These are phyloP conservation scores for Turdus rufiventris DNA, from an alignment of 2,113 vertebrate species.

Conservation along the genomic window DNA sequence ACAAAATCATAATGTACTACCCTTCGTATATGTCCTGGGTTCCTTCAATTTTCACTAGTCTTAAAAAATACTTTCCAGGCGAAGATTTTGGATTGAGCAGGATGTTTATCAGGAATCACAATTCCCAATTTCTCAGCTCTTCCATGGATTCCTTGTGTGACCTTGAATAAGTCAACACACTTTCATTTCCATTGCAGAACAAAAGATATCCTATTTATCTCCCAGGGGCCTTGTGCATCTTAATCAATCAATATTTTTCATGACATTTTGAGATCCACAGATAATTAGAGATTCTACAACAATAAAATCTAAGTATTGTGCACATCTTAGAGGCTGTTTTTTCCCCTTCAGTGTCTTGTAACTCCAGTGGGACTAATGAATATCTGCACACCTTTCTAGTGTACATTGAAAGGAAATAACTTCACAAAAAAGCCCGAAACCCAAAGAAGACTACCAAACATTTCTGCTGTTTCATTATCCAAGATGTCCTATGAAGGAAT, in stretches of 20 bases:
- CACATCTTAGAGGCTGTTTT: not conserved
- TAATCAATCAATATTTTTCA: slow-evolving; percentile 31
- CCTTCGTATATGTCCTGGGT: not conserved
- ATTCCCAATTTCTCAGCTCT: not conserved
- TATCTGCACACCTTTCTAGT: not conserved
- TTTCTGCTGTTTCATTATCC: not conserved
- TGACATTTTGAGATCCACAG: not conserved
- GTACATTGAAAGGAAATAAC: not conserved
- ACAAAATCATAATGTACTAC: not conserved
- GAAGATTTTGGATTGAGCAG: not conserved
- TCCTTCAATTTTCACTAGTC: not conserved
- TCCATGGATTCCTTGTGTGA: not conserved
- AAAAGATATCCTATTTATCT: not conserved
- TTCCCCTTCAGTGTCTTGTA: not conserved
- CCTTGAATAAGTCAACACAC: not conserved
- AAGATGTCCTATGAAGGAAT: not conserved
- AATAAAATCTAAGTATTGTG: not conserved
- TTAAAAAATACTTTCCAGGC: not conserved
- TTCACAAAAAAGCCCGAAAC: not conserved
- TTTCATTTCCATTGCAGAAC: not conserved
- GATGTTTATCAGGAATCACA: not conserved
- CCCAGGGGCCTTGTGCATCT: not conserved
- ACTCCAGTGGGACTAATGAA: not conserved
- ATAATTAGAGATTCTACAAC: not conserved
- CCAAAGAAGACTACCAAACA: not conserved